Base-by-base conservation (phyloP, 2,113 vertebrate species). In the Paratilapia polleni region DNA sequence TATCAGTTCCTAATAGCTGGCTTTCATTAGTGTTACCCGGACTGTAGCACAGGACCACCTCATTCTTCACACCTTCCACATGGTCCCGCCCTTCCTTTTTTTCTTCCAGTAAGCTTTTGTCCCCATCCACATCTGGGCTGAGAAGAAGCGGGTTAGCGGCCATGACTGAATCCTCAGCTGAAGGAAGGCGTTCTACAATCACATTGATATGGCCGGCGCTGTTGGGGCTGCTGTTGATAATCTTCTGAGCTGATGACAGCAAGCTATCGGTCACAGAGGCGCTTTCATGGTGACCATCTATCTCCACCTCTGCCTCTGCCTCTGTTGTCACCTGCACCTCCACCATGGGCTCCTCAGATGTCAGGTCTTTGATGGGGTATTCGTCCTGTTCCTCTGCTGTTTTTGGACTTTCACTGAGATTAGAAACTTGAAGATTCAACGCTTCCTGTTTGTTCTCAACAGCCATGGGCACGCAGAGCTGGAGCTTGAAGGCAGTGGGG, bases 111-210 rank as follows among this genome's bases (percentile, higher is more conserved):
- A 95, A 20, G 54, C 89, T 94, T 89, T 96, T 94, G 62, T 96
- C 96, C 0, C 87, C 91, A 34, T 96, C 96, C 4, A 95, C 90
- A 11, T 97, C 96, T 2, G 96, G 87, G 61, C 92, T 92, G 60
- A 98, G 94, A 34, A 97, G 95, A 34, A 98, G 97, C 0, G 96
- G 95, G 85, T 97, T 97, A 17, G 96, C 95, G 1, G 96, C 96
- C 34, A 97, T 91, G 41, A 96, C 95, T 0, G 92, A 93, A 68
- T 97, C 98, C 89, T 97, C 97, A 0, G 97, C 97, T 14, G 96
- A 95, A 1, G 98, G 98, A 85, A 99, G 94, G 11, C 98, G 97
- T 34, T 99, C 98, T 17, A 99, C 98, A n/a, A 99, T 99, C 88
- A 99, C 98, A 1, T 99, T 99, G 84, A 98, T 95, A 0, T 99